Evolutionary conservation across 1,140 invertebrate genomes (phyloP).

Genomic region (Eurosta solidaginis): DNA sequence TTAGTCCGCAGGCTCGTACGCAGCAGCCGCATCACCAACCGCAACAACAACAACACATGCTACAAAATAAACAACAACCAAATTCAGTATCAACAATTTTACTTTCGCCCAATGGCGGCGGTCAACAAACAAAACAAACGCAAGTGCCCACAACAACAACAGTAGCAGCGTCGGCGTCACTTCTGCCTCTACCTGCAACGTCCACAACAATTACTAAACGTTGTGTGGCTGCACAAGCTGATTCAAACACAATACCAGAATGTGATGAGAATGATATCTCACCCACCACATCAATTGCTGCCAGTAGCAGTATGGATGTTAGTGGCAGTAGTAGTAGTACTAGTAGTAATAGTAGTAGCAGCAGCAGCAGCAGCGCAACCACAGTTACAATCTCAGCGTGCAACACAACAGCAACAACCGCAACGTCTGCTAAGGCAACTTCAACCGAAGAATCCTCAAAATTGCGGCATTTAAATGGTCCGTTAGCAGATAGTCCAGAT

Average conservation of each 20-base stretch:
- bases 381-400: conserved; percentile 59
- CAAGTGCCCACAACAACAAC: conserved; percentile 42
- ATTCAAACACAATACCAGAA: conserved; percentile 46
- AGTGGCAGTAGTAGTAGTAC: conserved; percentile 31
- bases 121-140: conserved; percentile 2
- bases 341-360: too few relatives aligned
- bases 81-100: conserved; percentile 6
- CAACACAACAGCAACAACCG: conserved; percentile 58
- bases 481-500: conserved; percentile 81
- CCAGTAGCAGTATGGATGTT: conserved; percentile 31
- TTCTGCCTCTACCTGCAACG: conserved; percentile 50
- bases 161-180: conserved; percentile 48
- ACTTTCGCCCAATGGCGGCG: neutral
- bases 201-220: conserved; percentile 7
- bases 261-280: conserved; percentile 51
- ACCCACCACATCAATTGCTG: conserved; percentile 41
- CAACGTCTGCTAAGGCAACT: conserved; percentile 56
- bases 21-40: conserved; percentile 25
- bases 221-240: conserved; percentile 33
- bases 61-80: conserved; percentile 32
- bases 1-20: conserved; percentile 39
- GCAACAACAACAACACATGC: conserved; percentile 32
- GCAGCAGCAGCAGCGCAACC: conserved; percentile 41
- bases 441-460: conserved; percentile 47
- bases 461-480: conserved; percentile 61